Evolutionary conservation across 2,113 vertebrate genomes (phyloP), one percentile per base, ranked within the genome.

Genomic region (Brachyistius frenatus): DNA sequence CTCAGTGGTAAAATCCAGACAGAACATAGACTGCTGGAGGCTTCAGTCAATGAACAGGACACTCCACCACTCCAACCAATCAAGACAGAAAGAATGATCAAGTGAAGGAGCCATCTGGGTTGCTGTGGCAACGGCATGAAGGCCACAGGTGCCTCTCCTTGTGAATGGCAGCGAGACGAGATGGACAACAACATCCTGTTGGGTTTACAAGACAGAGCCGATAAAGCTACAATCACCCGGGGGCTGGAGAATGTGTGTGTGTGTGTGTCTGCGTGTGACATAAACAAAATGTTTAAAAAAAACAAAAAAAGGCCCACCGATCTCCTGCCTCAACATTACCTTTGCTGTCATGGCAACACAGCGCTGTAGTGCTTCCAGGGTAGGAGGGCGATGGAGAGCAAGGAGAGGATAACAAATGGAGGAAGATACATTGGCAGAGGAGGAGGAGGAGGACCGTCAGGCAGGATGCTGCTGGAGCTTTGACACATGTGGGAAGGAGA

Each of bases 321-420:
- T 83, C 61, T 52, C 39, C 67, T 73, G 58, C 66, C 73, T 78
- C 39, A 1, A 69, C 60, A 47, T 80, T 49, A 76, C 78, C 80
- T 87, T 56, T 67, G 85, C 88, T 82, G 82, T 60, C 89, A 91
- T 93, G 85, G 85, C 85, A 91, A 92, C 89, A 66, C 61, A 81
- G 80, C 11, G 0, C 65, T 60, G 67, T 77, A 52, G 47, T 46
- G 32, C 60, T 50, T 68, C 49, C 9, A 15, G 71, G 61, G 52
- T 15, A 9, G 50, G 52, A 81, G 55, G 50, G 62, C 0, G 39
- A 16, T 2, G 49, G 49, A 52, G 50, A 49, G 30, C 35, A 65
- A 50, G 49, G 57, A 52, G 56, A 64, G 50, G 49, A 64, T 60
- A 80, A 78, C 57, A 78, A 69, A 72, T 41, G 53, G 58, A 79